Percentiles rank a stretch among this genome's conserved stretches.
phyloP scores from a whole-genome alignment of 2,113 vertebrate genomes.

The Atlantisia rogersi region DNA sequence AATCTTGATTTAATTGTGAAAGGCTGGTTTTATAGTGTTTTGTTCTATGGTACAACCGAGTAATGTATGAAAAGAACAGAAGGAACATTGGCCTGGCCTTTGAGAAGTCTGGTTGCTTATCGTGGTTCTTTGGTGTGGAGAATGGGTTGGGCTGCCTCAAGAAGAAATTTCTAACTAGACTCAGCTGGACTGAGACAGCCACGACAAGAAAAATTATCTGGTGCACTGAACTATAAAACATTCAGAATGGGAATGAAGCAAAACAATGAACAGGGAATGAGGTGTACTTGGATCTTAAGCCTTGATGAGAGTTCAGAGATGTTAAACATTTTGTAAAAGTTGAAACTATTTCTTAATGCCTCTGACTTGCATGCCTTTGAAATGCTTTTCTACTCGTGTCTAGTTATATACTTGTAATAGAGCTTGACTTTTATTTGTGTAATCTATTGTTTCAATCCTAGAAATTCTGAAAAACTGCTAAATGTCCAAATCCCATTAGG shows the following conservation, averaged over 20 bases:
- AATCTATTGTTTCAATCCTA: neutral
- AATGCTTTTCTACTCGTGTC: neutral
- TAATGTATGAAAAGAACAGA: neutral
- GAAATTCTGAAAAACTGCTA: neutral
- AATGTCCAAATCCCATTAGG: neutral
- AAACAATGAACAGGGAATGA: neutral
- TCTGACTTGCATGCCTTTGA: neutral
- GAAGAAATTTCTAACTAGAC: neutral
- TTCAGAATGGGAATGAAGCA: neutral
- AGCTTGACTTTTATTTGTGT: neutral
- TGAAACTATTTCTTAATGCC: conserved; percentile 2
- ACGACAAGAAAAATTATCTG: neutral
- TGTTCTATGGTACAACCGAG: neutral
- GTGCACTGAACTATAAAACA: neutral
- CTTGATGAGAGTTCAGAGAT: neutral
- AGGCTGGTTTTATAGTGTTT: neutral
- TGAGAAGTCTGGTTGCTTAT: neutral
- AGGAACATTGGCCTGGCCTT: neutral
- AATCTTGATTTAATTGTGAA: neutral
- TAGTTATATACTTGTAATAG: neutral
- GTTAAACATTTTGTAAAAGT: neutral
- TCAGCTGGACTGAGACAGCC: neutral
- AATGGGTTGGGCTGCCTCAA: neutral
- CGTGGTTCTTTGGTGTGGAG: neutral
- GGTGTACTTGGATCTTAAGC: conserved; percentile 6